These are phyloP conservation scores for Pionites leucogaster DNA, from an alignment of 2,113 vertebrate genomes.

Conservation along the genomic window DNA sequence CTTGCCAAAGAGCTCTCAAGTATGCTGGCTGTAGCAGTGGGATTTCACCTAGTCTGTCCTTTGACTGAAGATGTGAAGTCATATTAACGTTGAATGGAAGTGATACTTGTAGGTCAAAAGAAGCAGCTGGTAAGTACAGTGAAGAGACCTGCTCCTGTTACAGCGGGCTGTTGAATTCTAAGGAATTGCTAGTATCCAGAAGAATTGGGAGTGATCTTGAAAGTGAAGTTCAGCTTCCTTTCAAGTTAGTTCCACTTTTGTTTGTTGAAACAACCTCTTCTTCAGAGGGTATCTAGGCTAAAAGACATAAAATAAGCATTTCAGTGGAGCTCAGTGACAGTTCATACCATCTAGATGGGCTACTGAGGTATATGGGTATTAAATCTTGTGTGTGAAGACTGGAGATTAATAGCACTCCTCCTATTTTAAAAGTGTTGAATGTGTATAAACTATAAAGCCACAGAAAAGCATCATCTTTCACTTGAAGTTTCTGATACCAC, in stretches of 20 bases:
- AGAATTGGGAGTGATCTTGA: not conserved
- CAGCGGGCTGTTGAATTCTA: not conserved
- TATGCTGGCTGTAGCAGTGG: not conserved
- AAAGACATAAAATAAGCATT: not conserved
- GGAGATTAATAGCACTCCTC: not conserved
- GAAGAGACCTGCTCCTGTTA: not conserved
- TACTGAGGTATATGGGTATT: not conserved
- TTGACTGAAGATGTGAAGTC: not conserved
- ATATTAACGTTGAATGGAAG: accelerated
- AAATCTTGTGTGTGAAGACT: not conserved
- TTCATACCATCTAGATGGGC: not conserved
- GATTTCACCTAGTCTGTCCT: not conserved
- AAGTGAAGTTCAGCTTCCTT: not conserved
- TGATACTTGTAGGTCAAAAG: not conserved
- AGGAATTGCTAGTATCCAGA: not conserved
- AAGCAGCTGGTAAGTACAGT: not conserved
- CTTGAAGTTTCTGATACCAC: not conserved
- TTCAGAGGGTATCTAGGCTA: not conserved
- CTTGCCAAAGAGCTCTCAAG: not conserved
- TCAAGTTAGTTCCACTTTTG: not conserved
- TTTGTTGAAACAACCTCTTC: not conserved
- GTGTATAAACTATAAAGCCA: not conserved
- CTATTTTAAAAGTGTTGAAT: not conserved
- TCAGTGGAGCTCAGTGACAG: not conserved
- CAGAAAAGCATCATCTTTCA: not conserved